These are phyloP conservation scores for Harpagoxenus sublaevis DNA, from an alignment of 2,888 invertebrate genomes.

Conservation along the genomic window DNA sequence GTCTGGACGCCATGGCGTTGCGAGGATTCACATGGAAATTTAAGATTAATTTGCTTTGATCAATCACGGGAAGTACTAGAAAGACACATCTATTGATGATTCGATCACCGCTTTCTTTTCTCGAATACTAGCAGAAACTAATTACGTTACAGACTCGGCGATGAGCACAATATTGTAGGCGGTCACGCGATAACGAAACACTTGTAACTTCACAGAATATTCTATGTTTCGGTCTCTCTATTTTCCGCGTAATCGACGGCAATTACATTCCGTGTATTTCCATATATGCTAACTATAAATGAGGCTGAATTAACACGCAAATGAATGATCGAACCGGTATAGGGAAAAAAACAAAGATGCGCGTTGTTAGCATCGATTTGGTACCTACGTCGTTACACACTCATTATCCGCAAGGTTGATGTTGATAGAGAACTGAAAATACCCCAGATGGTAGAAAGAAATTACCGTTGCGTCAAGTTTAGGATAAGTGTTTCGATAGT, in stretches of 20 bases:
- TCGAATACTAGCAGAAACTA: constrained; percentile 26
- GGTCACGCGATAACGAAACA: constrained; percentile 55
- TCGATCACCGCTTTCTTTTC: constrained; percentile 32
- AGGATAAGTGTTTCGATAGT: constrained; percentile 37
- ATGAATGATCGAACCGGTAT: constrained; percentile 24
- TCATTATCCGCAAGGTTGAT: constrained; percentile 21
- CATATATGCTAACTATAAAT: neutral
- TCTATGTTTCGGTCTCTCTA: constrained; percentile 44
- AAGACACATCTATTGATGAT: constrained; percentile 3
- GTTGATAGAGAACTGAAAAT: neutral
- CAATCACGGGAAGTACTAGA: neutral
- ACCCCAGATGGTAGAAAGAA: neutral
- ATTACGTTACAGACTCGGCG: constrained; percentile 26
- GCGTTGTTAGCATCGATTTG: constrained; percentile 30
- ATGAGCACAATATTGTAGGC: constrained; percentile 26
- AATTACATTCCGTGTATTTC: constrained; percentile 24
- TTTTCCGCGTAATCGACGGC: constrained; percentile 45
- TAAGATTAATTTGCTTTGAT: neutral
- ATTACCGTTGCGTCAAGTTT: constrained; percentile 31
- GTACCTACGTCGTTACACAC: constrained; percentile 5
- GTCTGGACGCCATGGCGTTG: neutral
- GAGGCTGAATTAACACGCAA: constrained; percentile 43
- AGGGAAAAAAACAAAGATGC: constrained; percentile 15
- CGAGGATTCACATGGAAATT: neutral
- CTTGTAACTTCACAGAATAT: constrained; percentile 46